Evolutionary conservation across 2,888 invertebrate species (phyloP).

Genomic region (Ormyrus nitidulus): DNA sequence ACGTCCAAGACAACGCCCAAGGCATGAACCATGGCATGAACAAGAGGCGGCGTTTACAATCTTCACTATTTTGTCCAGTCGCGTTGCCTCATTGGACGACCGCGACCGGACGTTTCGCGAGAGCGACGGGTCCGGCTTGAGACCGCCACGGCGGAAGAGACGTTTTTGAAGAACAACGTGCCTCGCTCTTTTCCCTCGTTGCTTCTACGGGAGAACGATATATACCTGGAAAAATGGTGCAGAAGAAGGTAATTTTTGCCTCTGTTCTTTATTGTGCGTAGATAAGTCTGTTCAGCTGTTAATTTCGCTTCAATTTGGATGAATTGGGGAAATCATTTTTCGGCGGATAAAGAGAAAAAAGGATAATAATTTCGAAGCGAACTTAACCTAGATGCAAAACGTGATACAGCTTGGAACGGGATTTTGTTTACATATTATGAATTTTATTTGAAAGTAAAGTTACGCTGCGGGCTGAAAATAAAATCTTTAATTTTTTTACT

Average conservation of each 20-base stretch:
- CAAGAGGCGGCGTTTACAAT: not conserved
- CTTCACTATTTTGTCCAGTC: conserved; percentile 6
- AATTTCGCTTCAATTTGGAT: too few relatives aligned
- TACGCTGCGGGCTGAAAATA: too few relatives aligned
- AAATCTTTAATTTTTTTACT: too few relatives aligned
- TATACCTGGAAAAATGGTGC: conserved; percentile 52
- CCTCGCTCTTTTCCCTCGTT: conserved; percentile 45
- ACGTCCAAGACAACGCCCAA: conserved; percentile 49
- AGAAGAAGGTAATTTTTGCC: conserved; percentile 54
- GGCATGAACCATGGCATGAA: not conserved
- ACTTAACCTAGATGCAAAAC: conserved; percentile 48
- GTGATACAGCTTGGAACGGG: conserved; percentile 25
- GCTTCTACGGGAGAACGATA: conserved; percentile 25
- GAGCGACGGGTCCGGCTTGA: not conserved
- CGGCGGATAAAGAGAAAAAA: too few relatives aligned
- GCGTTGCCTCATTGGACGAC: not conserved
- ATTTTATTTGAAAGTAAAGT: not conserved
- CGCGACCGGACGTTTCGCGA: conserved; percentile 19
- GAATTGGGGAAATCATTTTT: too few relatives aligned
- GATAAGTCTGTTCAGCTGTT: too few relatives aligned
- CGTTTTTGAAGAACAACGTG: conserved; percentile 45
- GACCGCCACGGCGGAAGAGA: conserved; percentile 26
- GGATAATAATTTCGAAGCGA: too few relatives aligned
- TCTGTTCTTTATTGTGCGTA: too few relatives aligned
- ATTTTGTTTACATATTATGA: conserved; percentile 28